Conservation (phyloP, 2,797 vertebrate genomes). For the Okamejei kenojei region DNA sequence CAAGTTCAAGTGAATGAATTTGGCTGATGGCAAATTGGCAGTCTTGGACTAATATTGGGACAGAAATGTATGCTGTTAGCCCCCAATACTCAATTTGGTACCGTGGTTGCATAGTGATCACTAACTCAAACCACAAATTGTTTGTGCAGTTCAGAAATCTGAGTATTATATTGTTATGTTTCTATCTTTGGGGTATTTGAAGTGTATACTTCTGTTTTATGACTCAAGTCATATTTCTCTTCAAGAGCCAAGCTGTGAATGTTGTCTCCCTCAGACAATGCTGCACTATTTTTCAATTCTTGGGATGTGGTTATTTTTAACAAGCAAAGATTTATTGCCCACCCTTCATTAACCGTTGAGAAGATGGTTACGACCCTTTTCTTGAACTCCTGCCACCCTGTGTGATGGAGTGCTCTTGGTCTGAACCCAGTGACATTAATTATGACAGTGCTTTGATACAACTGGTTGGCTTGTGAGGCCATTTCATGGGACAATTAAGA, state of each 20-base stretch:
- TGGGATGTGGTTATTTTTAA: not conserved
- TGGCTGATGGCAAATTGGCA: not conserved
- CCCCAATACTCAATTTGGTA: not conserved
- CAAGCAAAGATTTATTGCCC: not conserved
- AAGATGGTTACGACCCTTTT: not conserved
- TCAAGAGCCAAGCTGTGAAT: not conserved
- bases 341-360: not conserved
- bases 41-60: not conserved
- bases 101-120: not conserved
- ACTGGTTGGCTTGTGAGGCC: not conserved
- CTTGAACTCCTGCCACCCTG: not conserved
- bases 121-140: not conserved
- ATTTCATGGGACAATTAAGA: not conserved
- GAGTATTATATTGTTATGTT: not conserved
- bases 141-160: not conserved
- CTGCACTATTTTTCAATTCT: too few relatives aligned
- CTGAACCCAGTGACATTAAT: not conserved
- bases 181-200: not conserved
- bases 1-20: not conserved
- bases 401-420: not conserved
- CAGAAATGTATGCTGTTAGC: not conserved
- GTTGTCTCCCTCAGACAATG: not conserved
- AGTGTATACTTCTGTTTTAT: not conserved
- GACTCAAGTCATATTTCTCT: not conserved
- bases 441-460: not conserved